Base-by-base conservation (phyloP, 1,140 invertebrate species). In the Pantala flavescens region DNA sequence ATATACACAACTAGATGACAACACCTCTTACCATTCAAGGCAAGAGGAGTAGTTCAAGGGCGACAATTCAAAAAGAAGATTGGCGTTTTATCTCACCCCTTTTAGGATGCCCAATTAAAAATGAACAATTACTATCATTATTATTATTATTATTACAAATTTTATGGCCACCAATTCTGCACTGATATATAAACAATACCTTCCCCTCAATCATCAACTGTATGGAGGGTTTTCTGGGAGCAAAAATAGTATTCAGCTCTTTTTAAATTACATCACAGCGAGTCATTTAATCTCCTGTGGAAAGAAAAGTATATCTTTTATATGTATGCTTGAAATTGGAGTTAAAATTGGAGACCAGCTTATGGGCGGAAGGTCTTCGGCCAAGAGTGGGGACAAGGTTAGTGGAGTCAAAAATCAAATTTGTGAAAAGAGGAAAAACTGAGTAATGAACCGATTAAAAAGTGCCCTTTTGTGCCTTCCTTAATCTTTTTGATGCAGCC, bases 101-200 rank as follows among this genome's bases (percentile, higher is more conserved):
- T 63, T 19, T 19, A 63, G 49, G 49, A 21, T 63, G 49, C 49
- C 49, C 28, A 63, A 63, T 19, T 63, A 63, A 63, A 63, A 63
- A 21, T 63, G 49, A 63, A 63, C 49, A 63, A 63, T 63, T 63
- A 63, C 49, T 63, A 63, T 63, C 49, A 63, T 63, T 63, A 63
- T 63, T 63, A 63, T 63, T 63, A 63, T 63, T 63, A 63, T 63
- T 63, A 63, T 63, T 63, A 63, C 49, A 63, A 63, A 63, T 63
- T 63, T 63, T 63, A 63, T 63, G 49, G 49, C 49, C 49, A 63
- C 49, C 49, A 63, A 63, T 63, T 63, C 49, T 63, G 49, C 49
- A 63, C 49, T 63, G 49, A 63, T 63, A 63, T 63, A 63, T 63
- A 63, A 63, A 63, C 49, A 63, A 63, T 19, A 19, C 14, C 49